Evolutionary conservation across 1,140 invertebrate species (phyloP).

Genomic region (Grapholita molesta): DNA sequence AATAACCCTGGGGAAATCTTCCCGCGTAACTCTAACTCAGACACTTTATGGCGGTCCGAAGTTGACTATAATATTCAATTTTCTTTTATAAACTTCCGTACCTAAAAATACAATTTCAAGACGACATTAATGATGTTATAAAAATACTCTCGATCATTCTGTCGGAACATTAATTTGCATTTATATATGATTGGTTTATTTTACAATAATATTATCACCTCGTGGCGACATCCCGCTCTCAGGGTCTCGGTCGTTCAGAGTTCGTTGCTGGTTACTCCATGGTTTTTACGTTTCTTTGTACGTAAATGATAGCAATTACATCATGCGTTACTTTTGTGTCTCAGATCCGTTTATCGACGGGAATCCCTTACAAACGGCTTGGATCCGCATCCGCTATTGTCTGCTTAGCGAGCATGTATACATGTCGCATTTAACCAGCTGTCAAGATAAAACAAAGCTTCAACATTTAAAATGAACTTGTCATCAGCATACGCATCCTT

Average conservation of each 20-base stretch:
- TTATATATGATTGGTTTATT: not conserved
- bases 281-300: constrained; percentile 17
- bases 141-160: not conserved
- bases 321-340: constrained; percentile 24
- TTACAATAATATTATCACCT: not conserved
- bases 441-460: not conserved
- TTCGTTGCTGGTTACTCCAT: constrained; percentile 11
- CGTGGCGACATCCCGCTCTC: not conserved
- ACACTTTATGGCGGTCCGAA: not conserved
- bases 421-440: not conserved
- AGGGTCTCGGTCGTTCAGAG: constrained; percentile 5
- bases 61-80: not conserved
- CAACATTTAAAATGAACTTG: not conserved
- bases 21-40: not conserved
- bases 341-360: constrained; percentile 36
- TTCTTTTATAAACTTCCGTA: no score
- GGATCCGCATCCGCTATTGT: not conserved
- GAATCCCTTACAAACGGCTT: constrained; percentile 29
- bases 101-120: no score
- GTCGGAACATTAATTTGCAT: not conserved
- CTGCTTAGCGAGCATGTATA: not conserved
- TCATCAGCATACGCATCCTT: no score
- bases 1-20: not conserved
- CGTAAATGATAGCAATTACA: constrained; percentile 25
- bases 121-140: not conserved